Evolutionary conservation across 92 coral and sea anemone species (phyloP).

Genomic region (Zoanthus sansibaricus): DNA sequence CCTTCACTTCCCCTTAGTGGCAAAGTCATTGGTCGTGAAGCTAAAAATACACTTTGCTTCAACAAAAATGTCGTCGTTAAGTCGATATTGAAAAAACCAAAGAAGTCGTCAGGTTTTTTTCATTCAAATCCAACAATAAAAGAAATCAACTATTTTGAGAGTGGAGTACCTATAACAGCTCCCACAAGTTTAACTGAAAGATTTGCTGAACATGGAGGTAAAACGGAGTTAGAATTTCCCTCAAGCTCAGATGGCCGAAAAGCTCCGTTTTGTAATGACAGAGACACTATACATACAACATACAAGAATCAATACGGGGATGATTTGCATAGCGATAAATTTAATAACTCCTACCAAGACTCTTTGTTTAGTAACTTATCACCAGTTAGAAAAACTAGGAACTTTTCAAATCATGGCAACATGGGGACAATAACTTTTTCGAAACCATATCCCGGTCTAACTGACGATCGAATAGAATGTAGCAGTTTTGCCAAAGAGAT

Average conservation of each 20-base stretch:
- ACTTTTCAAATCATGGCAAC: neutral
- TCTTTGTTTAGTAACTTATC: neutral
- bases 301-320: neutral
- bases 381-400: neutral
- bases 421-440: constrained; percentile 19
- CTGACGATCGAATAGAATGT: neutral
- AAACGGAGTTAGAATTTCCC: neutral
- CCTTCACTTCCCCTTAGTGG: neutral
- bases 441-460: constrained; percentile 7
- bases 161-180: neutral
- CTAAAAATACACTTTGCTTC: neutral
- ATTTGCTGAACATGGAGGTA: neutral
- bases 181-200: neutral
- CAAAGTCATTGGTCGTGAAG: neutral
- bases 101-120: neutral
- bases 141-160: neutral
- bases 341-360: neutral
- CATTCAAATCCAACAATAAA: constrained; percentile 12
- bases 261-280: neutral
- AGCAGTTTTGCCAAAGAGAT: neutral
- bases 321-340: neutral
- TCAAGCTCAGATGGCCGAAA: neutral
- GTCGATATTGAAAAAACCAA: constrained; percentile 18
- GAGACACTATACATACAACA: neutral
- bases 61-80: constrained; percentile 10